These are phyloP conservation scores for Lepilemur septentrionalis DNA, from an alignment of 2,797 vertebrate species.

Conservation along the genomic window DNA sequence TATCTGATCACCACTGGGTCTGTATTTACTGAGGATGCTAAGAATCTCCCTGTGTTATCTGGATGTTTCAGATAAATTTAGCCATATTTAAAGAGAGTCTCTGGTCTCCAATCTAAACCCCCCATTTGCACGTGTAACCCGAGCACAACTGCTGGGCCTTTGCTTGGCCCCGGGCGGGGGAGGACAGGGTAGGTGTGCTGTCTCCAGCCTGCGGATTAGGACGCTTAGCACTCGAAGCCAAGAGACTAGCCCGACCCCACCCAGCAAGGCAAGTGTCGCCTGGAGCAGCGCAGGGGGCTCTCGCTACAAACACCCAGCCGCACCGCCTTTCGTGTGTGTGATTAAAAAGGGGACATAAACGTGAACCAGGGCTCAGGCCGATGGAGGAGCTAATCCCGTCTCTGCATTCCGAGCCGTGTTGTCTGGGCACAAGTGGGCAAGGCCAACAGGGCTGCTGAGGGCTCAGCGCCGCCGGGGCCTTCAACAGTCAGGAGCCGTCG, in stretches of 20 bases:
- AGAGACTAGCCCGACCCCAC: neutral
- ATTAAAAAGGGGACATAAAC: neutral
- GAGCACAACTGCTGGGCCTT: rapidly evolving
- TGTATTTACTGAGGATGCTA: neutral
- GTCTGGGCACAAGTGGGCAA: neutral
- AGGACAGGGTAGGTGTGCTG: rapidly evolving
- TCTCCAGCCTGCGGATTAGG: neutral
- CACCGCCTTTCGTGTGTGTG: neutral
- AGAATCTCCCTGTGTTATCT: neutral
- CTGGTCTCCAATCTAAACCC: too few relatives aligned
- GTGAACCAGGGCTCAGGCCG: neutral
- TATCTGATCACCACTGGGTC: rapidly evolving
- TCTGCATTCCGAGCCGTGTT: neutral
- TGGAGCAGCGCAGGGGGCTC: neutral
- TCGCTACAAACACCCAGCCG: neutral
- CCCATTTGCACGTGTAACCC: rapidly evolving
- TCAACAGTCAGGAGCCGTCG: neutral
- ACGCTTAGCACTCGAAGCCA: neutral
- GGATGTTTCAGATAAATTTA: neutral
- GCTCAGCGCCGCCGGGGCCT: neutral
- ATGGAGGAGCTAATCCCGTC: neutral
- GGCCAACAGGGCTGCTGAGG: neutral
- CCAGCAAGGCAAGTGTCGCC: conserved; percentile 16
- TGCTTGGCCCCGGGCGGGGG: rapidly evolving
- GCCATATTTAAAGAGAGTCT: neutral